These are phyloP conservation scores for Drosophila pectinifera DNA, from an alignment of 1,140 invertebrate genomes.

Conservation along the genomic window DNA sequence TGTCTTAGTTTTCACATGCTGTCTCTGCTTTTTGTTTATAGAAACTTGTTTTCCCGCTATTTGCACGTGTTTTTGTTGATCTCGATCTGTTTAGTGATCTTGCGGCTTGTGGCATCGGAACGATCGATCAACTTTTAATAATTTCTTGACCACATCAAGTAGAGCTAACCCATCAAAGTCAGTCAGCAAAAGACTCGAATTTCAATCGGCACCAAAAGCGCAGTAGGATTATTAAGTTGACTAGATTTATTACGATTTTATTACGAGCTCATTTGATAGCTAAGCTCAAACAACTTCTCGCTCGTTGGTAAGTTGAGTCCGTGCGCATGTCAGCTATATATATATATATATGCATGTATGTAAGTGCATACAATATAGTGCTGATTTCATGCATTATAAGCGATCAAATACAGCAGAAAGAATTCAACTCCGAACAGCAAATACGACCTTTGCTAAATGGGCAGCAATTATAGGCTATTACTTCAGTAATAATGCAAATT, in stretches of 20 bases:
- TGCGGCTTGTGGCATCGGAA: constrained; percentile 23
- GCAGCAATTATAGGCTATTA: constrained; percentile 17
- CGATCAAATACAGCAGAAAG: constrained; percentile 15
- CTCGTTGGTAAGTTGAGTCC: constrained; percentile 19
- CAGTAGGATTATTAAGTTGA: neutral
- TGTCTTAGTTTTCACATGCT: constrained; percentile 6
- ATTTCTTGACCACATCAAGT: neutral
- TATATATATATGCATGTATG: neutral
- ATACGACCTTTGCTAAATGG: constrained; percentile 1
- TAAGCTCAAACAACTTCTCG: constrained; percentile 23
- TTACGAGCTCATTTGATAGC: constrained; percentile 29
- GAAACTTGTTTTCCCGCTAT: constrained; percentile 44
- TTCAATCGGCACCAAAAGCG: neutral
- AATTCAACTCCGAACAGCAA: constrained; percentile 1
- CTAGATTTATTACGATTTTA: constrained; percentile 21
- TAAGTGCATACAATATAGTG: constrained; percentile 16
- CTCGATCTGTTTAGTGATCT: constrained; percentile 20
- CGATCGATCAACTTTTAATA: neutral
- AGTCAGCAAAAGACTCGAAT: constrained; percentile 15
- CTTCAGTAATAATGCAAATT: neutral
- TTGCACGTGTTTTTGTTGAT: constrained; percentile 6
- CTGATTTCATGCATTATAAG: constrained; percentile 34
- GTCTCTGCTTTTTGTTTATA: constrained; percentile 41
- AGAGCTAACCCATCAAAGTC: neutral
- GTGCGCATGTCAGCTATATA: constrained; percentile 27